Percentiles rank a stretch among this genome's conserved stretches.
These are phyloP conservation scores for Drosophila micromelanica DNA, from an alignment of 1,140 invertebrate genomes.

Conservation along the genomic window DNA sequence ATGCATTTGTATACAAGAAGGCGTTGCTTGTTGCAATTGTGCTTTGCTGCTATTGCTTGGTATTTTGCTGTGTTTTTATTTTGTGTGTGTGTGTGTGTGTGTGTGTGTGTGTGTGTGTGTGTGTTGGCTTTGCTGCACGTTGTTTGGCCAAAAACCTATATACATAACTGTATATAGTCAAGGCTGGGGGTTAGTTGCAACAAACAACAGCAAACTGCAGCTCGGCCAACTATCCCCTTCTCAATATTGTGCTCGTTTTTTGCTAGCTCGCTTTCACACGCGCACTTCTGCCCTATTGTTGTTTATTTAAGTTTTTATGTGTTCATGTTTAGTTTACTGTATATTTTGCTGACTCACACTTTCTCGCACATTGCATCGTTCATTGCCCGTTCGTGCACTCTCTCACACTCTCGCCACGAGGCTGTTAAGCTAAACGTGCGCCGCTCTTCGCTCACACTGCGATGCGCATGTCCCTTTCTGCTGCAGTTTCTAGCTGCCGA, in stretches of 20 bases:
- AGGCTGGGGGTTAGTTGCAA: slow-evolving; percentile 75
- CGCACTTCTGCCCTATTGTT: slow-evolving; percentile 66
- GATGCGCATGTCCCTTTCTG: slow-evolving; percentile 62
- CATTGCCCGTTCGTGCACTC: slow-evolving; percentile 30
- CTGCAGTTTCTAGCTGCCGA: slow-evolving; percentile 53
- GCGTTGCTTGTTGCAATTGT: slow-evolving; percentile 68
- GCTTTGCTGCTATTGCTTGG: slow-evolving; percentile 79
- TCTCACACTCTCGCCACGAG: slow-evolving; percentile 15
- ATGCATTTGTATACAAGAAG: slow-evolving; percentile 36
- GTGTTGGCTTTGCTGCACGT: slow-evolving; percentile 64
- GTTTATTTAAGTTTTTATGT: slow-evolving; percentile 83
- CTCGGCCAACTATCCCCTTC: slow-evolving; percentile 34
- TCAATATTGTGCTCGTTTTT: slow-evolving; percentile 10
- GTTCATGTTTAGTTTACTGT: slow-evolving; percentile 81
- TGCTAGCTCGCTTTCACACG: background rate
- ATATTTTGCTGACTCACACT: slow-evolving; percentile 67
- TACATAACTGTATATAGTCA: slow-evolving; percentile 41
- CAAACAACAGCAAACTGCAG: slow-evolving; percentile 80
- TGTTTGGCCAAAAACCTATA: slow-evolving; percentile 72
- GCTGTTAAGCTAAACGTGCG: slow-evolving; percentile 2
- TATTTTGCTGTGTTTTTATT: slow-evolving; percentile 77
- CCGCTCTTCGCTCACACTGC: slow-evolving; percentile 27
- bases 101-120: slow-evolving; percentile 36
- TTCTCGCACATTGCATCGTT: slow-evolving; percentile 28
- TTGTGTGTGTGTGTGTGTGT: slow-evolving; percentile 32